Conservation (phyloP, 2,888 invertebrate genomes). For the Zonitis immaculata region DNA sequence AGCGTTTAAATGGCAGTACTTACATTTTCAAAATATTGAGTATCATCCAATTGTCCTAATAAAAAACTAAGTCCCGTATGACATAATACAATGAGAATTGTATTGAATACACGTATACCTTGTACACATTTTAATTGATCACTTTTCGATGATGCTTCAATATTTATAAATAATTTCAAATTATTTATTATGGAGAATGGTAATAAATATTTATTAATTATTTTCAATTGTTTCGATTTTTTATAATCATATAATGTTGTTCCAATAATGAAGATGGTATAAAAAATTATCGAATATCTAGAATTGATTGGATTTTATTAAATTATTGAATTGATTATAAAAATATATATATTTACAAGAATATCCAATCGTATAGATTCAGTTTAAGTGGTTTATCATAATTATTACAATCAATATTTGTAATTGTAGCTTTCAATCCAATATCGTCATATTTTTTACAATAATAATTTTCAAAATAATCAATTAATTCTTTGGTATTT, state of each 20-base stretch:
- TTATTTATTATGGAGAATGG: conserved; percentile 26
- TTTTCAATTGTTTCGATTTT: not conserved
- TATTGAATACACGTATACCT: conserved; percentile 30
- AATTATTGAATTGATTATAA: too few species aligned
- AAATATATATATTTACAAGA: not conserved
- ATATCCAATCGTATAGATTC: conserved; percentile 9
- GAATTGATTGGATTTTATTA: not conserved
- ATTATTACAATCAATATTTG: conserved; percentile 17
- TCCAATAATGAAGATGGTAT: not conserved
- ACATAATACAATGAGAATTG: conserved; percentile 27
- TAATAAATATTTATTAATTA: conserved; percentile 6
- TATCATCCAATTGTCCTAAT: conserved; percentile 21
- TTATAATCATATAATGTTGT: conserved; percentile 3
- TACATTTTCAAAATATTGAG: conserved; percentile 13
- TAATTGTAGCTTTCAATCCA: conserved; percentile 18
- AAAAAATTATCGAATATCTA: not conserved
- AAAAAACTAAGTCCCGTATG: conserved; percentile 26
- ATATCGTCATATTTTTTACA: conserved; percentile 17
- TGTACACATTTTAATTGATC: conserved; percentile 29
- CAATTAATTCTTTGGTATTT: not conserved
- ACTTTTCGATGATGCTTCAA: conserved; percentile 21
- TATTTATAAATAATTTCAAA: conserved; percentile 20
- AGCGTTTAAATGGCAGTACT: too few species aligned
- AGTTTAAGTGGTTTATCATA: conserved; percentile 12
- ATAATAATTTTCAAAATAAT: conserved; percentile 19